Evolutionary conservation across 2,113 vertebrate species (phyloP), one percentile per base, ranked within the genome.

Genomic region (Glaucidium brasilianum): DNA sequence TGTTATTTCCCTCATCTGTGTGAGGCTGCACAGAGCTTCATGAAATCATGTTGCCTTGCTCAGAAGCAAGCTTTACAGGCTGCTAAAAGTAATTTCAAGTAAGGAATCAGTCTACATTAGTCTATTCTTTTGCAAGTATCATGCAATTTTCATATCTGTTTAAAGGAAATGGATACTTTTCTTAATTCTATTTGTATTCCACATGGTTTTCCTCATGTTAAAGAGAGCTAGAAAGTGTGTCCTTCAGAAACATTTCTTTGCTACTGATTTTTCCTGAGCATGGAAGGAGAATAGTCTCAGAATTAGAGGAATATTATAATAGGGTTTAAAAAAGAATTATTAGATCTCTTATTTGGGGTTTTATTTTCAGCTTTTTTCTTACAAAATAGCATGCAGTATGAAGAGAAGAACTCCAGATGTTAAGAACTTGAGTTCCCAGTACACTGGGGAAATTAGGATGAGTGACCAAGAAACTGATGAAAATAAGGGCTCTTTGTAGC

Each of bases 401-500:
- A 87, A 92, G 45, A 76, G 58, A 94, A 85, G 37, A 90, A 76
- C 39, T 85, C 82, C 71, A 93, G 93, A 92, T 95, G 82, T 83
- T 88, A 83, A 84, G 80, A 86, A 74, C 47, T 90, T 47, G 58
- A 58, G 21, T 79, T 83, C 11, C 22, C 4, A 66, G 59, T 83
- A 84, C 94, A 50, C 76, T 32, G 29, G 88, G 94, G 96, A 96
- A 94, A 96, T 94, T 43, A 95, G 35, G 17, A 79, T 0, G 0
- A 45, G 88, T 79, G 91, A 74, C 82, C 79, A 62, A 66, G 91
- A 92, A 88, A 66, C 39, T 76, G 82, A 83, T 88, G 93, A 96
- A 90, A 82, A 52, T 47, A 79, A 82, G 29, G 29, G 14, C 20
- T 89, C 45, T 91, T 85, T 75, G n/a, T 90, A 59, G 41, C 14